Conservation (phyloP, 2,888 invertebrate species). For the Uropetala carovei region DNA sequence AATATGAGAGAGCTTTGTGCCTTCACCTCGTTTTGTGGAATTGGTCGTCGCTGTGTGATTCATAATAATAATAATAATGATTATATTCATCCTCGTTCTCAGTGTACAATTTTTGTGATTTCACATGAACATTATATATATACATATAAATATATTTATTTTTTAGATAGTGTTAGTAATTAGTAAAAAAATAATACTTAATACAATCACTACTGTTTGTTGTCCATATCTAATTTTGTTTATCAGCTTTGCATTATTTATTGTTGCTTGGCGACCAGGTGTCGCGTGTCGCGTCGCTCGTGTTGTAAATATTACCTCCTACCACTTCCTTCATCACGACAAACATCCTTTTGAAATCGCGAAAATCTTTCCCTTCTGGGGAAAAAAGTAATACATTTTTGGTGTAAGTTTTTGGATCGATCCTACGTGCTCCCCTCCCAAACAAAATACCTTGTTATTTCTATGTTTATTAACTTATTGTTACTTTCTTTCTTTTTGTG, state of each 20-base stretch:
- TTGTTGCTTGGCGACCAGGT: conserved; percentile 61
- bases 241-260: conserved; percentile 63
- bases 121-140: conserved; percentile 63
- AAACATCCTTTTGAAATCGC: conserved; percentile 1
- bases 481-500: conserved; percentile 49
- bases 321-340: conserved; percentile 45
- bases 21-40: conserved; percentile 63
- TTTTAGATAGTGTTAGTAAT: conserved; percentile 62
- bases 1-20: conserved; percentile 63
- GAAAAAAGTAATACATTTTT: conserved; percentile 6
- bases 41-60: conserved; percentile 60
- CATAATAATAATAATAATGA: conserved; percentile 45
- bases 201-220: conserved; percentile 62
- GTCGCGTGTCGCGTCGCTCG: conserved; percentile 52
- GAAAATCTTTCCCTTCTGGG: conserved; percentile 22
- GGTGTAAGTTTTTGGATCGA: conserved; percentile 38
- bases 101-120: conserved; percentile 64
- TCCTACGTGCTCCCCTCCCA: conserved; percentile 29
- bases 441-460: conserved; percentile 37
- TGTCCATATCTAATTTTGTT: conserved; percentile 64
- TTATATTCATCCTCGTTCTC: conserved; percentile 56
- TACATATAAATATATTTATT: conserved; percentile 64
- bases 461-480: conserved; percentile 54
- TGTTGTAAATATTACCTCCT: conserved; percentile 47
- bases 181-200: conserved; percentile 61